phyloP scores from a whole-genome alignment of 2,888 invertebrate species.

The Calameuta idolon region DNA sequence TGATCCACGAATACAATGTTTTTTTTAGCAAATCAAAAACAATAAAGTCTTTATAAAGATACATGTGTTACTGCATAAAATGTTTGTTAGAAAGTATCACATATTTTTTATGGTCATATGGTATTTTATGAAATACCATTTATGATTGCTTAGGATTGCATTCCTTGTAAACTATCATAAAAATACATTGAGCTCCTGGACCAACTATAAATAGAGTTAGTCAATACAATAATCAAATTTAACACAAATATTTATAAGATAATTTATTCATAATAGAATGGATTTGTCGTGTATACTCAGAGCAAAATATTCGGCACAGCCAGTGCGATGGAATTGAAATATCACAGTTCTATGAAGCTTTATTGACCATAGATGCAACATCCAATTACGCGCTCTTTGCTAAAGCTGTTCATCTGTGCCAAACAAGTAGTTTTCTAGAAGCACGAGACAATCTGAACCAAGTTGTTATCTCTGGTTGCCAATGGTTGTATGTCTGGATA shows the following conservation, averaged over 20 bases:
- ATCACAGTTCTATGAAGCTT: conserved; percentile 68
- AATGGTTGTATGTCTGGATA: conserved; percentile 68
- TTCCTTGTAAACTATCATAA: no score
- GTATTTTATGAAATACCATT: no score
- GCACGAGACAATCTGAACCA: conserved; percentile 69
- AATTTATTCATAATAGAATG: conserved; percentile 66
- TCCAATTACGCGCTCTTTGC: conserved; percentile 75
- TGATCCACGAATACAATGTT: no score
- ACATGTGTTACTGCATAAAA: no score
- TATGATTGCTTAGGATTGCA: no score
- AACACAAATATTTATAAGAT: background rate
- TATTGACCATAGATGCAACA: conserved; percentile 71
- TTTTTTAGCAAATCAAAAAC: no score
- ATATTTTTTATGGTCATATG: no score
- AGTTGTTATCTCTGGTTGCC: conserved; percentile 64
- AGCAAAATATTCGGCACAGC: conserved; percentile 52
- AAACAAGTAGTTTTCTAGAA: conserved; percentile 70
- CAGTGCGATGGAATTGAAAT: conserved; percentile 62
- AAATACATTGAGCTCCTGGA: no score
- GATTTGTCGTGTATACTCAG: conserved; percentile 74
- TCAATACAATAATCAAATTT: background rate
- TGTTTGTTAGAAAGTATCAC: no score
- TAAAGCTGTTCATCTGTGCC: conserved; percentile 71
- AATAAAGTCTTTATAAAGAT: no score
- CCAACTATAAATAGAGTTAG: no score